These are phyloP conservation scores for Chironomus striatipennis DNA, from an alignment of 1,140 invertebrate species.

Conservation along the genomic window DNA sequence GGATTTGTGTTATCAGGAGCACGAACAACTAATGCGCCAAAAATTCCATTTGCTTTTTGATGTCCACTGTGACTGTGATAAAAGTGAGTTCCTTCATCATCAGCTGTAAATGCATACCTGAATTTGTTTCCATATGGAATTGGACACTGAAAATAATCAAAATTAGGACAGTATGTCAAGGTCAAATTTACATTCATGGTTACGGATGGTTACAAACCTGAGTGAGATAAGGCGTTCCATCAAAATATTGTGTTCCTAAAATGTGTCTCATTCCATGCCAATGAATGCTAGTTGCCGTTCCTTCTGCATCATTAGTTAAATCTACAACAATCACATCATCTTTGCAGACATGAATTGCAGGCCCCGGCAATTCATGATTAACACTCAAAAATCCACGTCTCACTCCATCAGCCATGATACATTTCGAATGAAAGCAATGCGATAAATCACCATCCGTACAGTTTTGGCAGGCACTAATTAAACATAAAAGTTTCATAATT, in stretches of 20 bases:
- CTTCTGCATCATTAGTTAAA: slow-evolving; percentile 46
- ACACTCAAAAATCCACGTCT: slow-evolving; percentile 45
- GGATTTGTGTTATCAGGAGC: slow-evolving; percentile 57
- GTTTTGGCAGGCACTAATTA: neutral
- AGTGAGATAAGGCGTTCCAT: slow-evolving; percentile 3
- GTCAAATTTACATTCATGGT: too few relatives aligned
- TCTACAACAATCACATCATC: slow-evolving; percentile 49
- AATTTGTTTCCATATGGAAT: slow-evolving; percentile 71
- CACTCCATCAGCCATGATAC: slow-evolving; percentile 49
- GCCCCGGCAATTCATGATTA: slow-evolving; percentile 53
- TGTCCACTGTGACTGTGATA: slow-evolving; percentile 67
- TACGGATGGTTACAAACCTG: neutral
- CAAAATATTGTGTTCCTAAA: neutral
- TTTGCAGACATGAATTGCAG: slow-evolving; percentile 49
- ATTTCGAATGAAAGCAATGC: slow-evolving; percentile 45
- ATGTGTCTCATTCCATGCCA: slow-evolving; percentile 32
- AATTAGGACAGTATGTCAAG: neutral
- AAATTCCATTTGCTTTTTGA: slow-evolving; percentile 65
- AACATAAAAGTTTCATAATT: neutral
- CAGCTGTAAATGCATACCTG: slow-evolving; percentile 68
- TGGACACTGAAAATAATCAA: slow-evolving; percentile 59
- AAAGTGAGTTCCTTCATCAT: slow-evolving; percentile 60
- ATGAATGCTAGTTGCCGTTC: slow-evolving; percentile 44
- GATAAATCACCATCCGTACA: neutral
- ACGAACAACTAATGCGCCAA: slow-evolving; percentile 69